Conservation (phyloP, 2,113 vertebrate species). For the Equus przewalskii region DNA sequence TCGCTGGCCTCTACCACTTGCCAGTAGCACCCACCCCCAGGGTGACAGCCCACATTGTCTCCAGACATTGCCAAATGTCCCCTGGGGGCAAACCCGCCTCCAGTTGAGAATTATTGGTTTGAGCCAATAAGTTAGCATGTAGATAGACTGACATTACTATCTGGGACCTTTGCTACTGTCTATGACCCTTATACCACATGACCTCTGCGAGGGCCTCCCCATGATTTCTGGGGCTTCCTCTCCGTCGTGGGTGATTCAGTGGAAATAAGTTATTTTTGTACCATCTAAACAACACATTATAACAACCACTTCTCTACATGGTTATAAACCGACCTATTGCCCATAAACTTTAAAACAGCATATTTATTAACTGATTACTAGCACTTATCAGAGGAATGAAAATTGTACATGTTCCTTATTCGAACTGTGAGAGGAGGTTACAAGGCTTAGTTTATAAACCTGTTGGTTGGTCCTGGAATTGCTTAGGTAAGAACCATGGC, state of each 20-base stretch:
- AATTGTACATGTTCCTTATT: background rate
- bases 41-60: background rate
- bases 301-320: constrained; percentile 57
- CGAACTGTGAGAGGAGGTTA: constrained; percentile 56
- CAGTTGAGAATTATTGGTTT: background rate
- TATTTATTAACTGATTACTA: constrained; percentile 73
- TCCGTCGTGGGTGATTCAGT: constrained; percentile 65
- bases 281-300: background rate
- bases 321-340: constrained; percentile 48
- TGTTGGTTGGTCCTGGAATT: constrained; percentile 47
- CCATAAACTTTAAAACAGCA: constrained; percentile 63
- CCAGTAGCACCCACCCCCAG: accelerated
- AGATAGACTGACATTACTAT: constrained; percentile 15
- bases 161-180: no score
- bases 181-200: no score
- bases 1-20: background rate
- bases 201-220: constrained; percentile 67
- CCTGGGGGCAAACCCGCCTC: background rate
- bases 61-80: background rate
- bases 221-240: constrained; percentile 76
- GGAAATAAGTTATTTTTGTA: constrained; percentile 70
- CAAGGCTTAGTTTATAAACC: constrained; percentile 69
- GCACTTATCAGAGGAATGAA: constrained; percentile 55
- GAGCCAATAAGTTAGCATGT: constrained; percentile 10
- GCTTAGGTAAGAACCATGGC: constrained; percentile 30